Conservation (phyloP, 2,113 vertebrate species). For the Neogobius melanostomus region DNA sequence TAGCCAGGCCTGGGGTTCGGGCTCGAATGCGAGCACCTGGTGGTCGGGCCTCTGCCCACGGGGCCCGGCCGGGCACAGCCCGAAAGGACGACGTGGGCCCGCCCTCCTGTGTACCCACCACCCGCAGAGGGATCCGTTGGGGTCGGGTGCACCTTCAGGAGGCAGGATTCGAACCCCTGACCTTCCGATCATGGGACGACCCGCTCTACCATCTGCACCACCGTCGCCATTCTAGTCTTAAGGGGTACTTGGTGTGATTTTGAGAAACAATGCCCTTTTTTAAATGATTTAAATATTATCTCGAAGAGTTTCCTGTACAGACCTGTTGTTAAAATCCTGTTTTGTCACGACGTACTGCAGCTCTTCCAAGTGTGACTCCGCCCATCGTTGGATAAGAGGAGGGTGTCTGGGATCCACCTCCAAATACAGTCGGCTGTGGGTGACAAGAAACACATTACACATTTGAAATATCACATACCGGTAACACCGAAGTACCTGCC, state of each 20-base stretch:
- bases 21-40: no score
- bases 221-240: no score
- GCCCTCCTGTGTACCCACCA: no score
- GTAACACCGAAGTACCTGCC: not conserved
- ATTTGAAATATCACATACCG: conserved; percentile 21
- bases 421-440: conserved; percentile 85
- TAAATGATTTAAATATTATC: not conserved
- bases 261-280: not conserved
- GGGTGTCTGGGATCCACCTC: conserved; percentile 93
- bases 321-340: conserved; percentile 87
- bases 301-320: conserved; percentile 56
- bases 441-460: conserved; percentile 4
- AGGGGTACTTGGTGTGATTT: not conserved
- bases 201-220: no score
- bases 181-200: no score
- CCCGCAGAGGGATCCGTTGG: no score
- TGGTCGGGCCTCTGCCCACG: no score
- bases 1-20: no score
- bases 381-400: conserved; percentile 79
- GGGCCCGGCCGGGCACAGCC: no score
- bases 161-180: no score
- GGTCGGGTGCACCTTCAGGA: no score
- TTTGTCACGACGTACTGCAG: conserved; percentile 75
- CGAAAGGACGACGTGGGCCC: no score
- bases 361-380: conserved; percentile 63